Evolutionary conservation across 2,888 invertebrate species (phyloP).

Genomic region (Balanococcus diminutus): DNA sequence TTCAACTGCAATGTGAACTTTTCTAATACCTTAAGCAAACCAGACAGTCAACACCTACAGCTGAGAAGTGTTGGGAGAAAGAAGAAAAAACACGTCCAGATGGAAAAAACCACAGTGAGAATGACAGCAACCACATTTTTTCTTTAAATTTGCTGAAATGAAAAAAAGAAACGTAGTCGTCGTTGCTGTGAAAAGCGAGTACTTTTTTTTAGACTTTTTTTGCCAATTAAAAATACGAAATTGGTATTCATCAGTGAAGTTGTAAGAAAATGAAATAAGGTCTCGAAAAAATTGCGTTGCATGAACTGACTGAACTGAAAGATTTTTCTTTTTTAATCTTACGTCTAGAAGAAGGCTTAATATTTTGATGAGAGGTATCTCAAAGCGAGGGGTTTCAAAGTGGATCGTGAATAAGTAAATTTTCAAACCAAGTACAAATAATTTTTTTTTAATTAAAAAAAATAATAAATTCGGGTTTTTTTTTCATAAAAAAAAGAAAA

Average conservation of each 20-base stretch:
- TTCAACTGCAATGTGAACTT: not conserved
- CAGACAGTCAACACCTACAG: not conserved
- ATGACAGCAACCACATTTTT: not conserved
- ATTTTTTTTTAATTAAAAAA: too few relatives aligned
- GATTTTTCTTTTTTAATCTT: too few relatives aligned
- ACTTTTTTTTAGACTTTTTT: not conserved
- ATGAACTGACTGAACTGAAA: too few relatives aligned
- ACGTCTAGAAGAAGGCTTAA: too few relatives aligned
- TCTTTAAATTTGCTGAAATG: not conserved
- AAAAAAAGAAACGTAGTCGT: not conserved
- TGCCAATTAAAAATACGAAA: not conserved
- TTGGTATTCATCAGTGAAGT: not conserved
- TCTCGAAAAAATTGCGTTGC: not conserved
- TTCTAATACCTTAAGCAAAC: not conserved
- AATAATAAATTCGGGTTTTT: too few relatives aligned
- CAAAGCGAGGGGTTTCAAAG: too few relatives aligned
- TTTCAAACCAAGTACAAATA: too few relatives aligned
- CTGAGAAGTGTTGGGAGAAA: not conserved
- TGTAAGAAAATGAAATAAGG: not conserved
- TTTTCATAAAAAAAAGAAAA: too few relatives aligned
- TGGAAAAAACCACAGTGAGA: not conserved
- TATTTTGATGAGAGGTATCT: too few relatives aligned
- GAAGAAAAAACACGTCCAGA: not conserved
- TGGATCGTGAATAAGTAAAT: too few relatives aligned
- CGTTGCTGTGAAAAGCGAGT: not conserved